Evolutionary conservation across 2,797 vertebrate genomes (phyloP).

Genomic region (Emydoidea blandingii): DNA sequence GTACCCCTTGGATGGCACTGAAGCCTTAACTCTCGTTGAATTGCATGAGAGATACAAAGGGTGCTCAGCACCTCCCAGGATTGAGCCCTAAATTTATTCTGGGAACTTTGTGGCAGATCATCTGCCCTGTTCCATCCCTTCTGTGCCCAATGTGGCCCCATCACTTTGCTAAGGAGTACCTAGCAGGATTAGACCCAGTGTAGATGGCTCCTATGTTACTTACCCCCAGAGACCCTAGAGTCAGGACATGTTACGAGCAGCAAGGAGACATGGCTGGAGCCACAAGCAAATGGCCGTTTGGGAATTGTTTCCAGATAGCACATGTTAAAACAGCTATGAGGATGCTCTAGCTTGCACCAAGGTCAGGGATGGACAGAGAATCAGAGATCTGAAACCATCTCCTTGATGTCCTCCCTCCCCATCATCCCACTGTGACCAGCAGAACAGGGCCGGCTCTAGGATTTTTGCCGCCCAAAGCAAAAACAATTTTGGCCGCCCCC

Average conservation of each 20-base stretch:
- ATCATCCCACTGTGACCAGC: not conserved
- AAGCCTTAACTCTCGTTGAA: not conserved
- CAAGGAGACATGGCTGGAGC: not conserved
- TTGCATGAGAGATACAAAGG: not conserved
- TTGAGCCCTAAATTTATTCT: not conserved
- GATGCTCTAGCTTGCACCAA: not conserved
- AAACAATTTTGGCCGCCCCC: too few relatives aligned
- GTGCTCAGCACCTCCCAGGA: not conserved
- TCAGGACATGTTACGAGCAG: not conserved
- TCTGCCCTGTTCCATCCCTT: not conserved
- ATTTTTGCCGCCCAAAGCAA: too few relatives aligned
- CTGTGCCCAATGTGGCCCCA: not conserved
- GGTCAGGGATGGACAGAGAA: not conserved
- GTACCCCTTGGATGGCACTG: not conserved
- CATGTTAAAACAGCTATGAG: not conserved
- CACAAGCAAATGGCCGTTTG: not conserved
- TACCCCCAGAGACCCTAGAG: not conserved
- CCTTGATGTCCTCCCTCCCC: not conserved
- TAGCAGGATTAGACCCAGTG: not conserved
- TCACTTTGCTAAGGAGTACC: not conserved
- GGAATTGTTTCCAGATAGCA: not conserved
- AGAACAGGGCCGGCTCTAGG: not conserved
- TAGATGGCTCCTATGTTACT: not conserved
- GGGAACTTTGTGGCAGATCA: not conserved
- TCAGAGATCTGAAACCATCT: rapidly evolving